phyloP scores from a whole-genome alignment of 2,797 vertebrate genomes.

The Heliangelus exortis region DNA sequence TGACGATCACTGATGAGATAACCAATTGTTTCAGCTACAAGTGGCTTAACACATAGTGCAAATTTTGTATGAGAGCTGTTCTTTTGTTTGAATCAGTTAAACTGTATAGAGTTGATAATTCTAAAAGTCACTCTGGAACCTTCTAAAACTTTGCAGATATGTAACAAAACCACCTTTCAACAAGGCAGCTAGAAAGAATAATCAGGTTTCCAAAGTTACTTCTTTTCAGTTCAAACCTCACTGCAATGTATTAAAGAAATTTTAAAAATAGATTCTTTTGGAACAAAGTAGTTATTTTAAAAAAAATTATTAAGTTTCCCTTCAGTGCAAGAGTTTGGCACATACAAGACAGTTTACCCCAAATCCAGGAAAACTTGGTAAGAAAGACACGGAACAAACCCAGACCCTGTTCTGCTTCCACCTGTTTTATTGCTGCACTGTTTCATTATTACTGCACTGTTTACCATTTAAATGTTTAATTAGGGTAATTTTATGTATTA shows the following conservation, averaged over 20 bases:
- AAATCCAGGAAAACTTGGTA: neutral
- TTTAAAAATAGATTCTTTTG: constrained; percentile 47
- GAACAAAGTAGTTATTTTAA: constrained; percentile 58
- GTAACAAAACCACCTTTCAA: constrained; percentile 32
- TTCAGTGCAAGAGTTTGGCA: neutral
- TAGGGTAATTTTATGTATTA: neutral
- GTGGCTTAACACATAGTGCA: neutral
- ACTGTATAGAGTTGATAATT: neutral
- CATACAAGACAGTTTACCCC: neutral
- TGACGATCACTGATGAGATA: neutral
- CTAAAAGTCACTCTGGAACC: neutral
- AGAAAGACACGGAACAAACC: neutral
- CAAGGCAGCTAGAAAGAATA: constrained; percentile 2
- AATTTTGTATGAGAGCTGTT: neutral
- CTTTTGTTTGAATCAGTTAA: neutral
- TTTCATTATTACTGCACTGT: neutral
- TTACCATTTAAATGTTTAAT: neutral
- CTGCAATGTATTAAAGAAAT: neutral
- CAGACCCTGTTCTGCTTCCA: neutral
- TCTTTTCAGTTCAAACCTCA: constrained; percentile 47
- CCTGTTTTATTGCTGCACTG: neutral
- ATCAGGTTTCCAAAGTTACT: constrained; percentile 5
- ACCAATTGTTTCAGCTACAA: neutral
- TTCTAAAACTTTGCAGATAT: neutral
- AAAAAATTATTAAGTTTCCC: neutral